Evolutionary conservation across 2,888 invertebrate species (phyloP).

Genomic region (Lasioglossum oenotherae): DNA sequence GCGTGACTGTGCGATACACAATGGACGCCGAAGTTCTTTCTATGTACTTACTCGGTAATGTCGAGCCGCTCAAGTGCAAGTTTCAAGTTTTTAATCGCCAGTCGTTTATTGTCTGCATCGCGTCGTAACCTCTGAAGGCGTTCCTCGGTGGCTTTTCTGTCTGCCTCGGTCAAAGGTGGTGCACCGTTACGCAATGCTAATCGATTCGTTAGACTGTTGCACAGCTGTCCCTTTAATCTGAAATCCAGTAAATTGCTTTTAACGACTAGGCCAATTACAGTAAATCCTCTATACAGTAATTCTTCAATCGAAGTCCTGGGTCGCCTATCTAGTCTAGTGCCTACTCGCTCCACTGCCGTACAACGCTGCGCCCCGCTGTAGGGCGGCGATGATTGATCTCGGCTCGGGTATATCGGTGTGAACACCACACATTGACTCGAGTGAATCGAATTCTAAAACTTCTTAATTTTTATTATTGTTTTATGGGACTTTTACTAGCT

Average conservation of each 20-base stretch:
- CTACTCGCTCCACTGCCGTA: no score
- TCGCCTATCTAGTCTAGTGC: no score
- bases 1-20: not conserved
- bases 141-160: constrained; percentile 87
- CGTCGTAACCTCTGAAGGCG: constrained; percentile 86
- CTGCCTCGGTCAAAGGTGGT: constrained; percentile 85
- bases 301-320: no score
- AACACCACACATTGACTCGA: no score
- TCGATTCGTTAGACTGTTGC: constrained; percentile 86
- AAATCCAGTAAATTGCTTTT: not conserved
- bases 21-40: not conserved
- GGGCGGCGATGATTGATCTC: no score
- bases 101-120: constrained; percentile 92
- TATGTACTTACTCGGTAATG: constrained; percentile 92
- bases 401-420: no score
- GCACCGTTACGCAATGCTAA: constrained; percentile 83
- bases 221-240: constrained; percentile 89
- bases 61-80: constrained; percentile 92
- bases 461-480: no score
- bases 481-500: no score
- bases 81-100: constrained; percentile 92
- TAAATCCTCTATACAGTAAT: no score
- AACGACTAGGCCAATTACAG: not conserved
- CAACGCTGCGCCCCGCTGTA: no score
- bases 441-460: no score